Conservation (phyloP, 1,140 invertebrate genomes). For the Brachionus manjavacas region DNA sequence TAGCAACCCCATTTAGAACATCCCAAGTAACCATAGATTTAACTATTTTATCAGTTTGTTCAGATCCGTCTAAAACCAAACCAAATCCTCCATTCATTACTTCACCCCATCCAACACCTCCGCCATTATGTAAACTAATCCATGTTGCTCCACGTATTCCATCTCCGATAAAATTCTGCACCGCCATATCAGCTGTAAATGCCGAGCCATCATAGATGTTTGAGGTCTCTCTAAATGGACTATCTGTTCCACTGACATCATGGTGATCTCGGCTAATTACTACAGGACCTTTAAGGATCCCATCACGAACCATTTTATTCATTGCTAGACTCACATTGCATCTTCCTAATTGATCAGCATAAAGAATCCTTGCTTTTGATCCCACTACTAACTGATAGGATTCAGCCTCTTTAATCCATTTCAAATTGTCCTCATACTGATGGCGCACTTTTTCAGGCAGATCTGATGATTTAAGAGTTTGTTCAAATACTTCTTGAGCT, state of each 20-base stretch:
- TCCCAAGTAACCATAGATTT: conserved; percentile 65
- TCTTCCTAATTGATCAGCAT: conserved; percentile 61
- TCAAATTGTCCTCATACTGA: conserved; percentile 65
- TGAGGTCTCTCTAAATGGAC: conserved; percentile 67
- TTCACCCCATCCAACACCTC: conserved; percentile 69
- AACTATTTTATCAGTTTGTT: conserved; percentile 60
- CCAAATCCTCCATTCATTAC: conserved; percentile 70
- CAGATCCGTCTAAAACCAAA: conserved; percentile 64
- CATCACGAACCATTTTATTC: conserved; percentile 28
- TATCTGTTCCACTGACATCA: conserved; percentile 69
- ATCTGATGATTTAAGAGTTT: conserved; percentile 52
- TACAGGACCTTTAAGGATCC: conserved; percentile 60
- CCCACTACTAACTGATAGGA: conserved; percentile 65
- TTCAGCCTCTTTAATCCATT: conserved; percentile 65
- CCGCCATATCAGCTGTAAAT: conserved; percentile 67
- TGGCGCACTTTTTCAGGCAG: conserved; percentile 55
- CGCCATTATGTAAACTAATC: conserved; percentile 68
- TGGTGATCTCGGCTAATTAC: conserved; percentile 68
- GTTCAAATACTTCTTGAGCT: conserved; percentile 60
- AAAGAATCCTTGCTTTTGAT: conserved; percentile 66
- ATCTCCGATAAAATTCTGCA: conserved; percentile 67
- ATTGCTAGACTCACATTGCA: conserved; percentile 54
- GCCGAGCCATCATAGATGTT: conserved; percentile 67
- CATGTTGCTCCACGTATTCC: conserved; percentile 68
- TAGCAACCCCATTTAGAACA: conserved; percentile 65